phyloP scores from a whole-genome alignment of 2,113 vertebrate species.

The Gasterosteus aculeatus region DNA sequence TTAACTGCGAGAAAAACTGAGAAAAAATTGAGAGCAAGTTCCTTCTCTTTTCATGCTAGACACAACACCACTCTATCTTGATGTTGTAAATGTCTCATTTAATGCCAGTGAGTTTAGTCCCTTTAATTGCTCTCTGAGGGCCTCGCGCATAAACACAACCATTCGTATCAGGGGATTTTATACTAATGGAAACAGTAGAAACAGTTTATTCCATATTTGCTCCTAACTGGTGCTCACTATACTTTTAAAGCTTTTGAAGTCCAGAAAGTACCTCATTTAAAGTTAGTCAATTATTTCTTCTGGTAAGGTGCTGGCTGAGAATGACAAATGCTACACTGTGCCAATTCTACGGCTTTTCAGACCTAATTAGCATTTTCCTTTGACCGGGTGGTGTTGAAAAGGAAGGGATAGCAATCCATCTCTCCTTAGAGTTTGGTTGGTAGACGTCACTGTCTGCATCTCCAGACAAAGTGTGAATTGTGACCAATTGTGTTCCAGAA shows the following conservation, averaged over 20 bases:
- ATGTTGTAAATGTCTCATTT: not conserved
- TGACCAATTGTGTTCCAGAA: not conserved
- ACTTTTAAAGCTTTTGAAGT: not conserved
- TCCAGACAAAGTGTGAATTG: conserved; percentile 2
- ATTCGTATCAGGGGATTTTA: too few species aligned
- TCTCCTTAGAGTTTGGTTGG: conserved; percentile 28
- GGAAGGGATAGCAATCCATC: conserved; percentile 35
- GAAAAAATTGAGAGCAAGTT: not conserved
- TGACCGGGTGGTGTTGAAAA: conserved; percentile 40
- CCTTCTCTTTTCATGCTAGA: not conserved
- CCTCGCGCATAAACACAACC: not conserved
- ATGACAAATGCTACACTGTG: conserved; percentile 20
- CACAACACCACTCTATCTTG: not conserved
- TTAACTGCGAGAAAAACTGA: not conserved
- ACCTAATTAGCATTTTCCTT: conserved; percentile 60
- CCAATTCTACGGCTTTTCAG: conserved; percentile 6
- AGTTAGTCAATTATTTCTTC: conserved; percentile 38
- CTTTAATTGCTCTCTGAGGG: not conserved
- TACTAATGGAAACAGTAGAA: not conserved
- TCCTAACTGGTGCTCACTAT: not conserved
- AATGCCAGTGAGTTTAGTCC: not conserved
- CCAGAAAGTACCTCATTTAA: not conserved
- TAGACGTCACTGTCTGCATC: not conserved
- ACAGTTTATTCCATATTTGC: not conserved
- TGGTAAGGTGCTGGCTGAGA: conserved; percentile 34